Base-by-base conservation (phyloP, 1,140 invertebrate genomes). In the Helicoverpa zea region DNA sequence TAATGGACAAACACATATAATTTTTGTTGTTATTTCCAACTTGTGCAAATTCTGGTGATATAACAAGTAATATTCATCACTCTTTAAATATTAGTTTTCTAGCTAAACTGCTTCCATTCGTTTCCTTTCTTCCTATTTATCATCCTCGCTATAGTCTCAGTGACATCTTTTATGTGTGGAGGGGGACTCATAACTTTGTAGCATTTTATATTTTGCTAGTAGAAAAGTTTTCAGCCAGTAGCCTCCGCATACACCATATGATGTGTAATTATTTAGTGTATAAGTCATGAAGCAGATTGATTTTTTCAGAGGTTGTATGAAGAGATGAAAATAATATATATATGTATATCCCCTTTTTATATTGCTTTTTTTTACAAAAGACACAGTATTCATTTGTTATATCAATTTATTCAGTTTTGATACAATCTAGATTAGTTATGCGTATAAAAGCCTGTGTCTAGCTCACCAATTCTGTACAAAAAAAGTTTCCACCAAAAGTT, bases 71-170 rank as follows among this genome's bases (percentile, higher is more conserved):
- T 23, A 59, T 59, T 59, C 23, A 23, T 35, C 35, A 59, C 58
- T 23, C 58, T 13, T 18, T 59, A 12, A 29, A 12, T 59, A 59
- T 59, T 59, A 59, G 58, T 59, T 59, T 59, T 59, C 58, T 4
- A 59, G 58, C 58, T 59, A 11, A 12, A 59, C 10, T 59, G 29
- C 29, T 59, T 59, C 58, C 58, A 30, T 59, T 59, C 10, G 58
- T 59, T 59, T 59, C 58, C 58, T 12, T 59, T 18, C 58, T 29
- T 59, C 58, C 58, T 29, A 59, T 59, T 59, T 59, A 59, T 59
- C 58, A 59, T 29, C 10, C 29, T 18, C 58, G 58, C 58, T 13
- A 29, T 29, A 59, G 58, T 59, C 58, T 23, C 56, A 11, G 56
- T 59, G 58, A 59, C 58, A 59, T 59, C 58, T 12, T 59, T 59